A percentile compares a stretch with the other conserved stretches of the same genome.
Evolutionary conservation across 2,888 invertebrate genomes (phyloP).

Genomic region (Parnassius glacialis): DNA sequence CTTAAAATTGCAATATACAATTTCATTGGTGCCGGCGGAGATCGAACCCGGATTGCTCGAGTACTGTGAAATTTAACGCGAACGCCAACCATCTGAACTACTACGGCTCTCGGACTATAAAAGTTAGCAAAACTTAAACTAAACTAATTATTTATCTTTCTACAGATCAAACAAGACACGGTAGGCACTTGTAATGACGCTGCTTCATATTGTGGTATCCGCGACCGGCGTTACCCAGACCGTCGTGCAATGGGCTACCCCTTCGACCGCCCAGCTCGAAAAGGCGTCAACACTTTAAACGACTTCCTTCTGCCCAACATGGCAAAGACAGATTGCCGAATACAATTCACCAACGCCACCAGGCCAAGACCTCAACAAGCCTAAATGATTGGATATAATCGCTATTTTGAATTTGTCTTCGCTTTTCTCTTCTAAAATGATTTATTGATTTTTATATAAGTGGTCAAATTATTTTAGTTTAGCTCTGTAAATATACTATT

Average conservation of each 20-base stretch:
- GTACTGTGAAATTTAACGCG: no score
- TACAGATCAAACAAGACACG: conserved; percentile 56
- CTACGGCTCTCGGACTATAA: not conserved
- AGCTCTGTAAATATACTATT: conserved; percentile 10
- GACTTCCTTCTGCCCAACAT: conserved; percentile 86
- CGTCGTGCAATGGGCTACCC: conserved; percentile 83
- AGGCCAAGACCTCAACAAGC: conserved; percentile 29
- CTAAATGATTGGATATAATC: not conserved
- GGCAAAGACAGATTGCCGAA: conserved; percentile 78
- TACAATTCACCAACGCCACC: conserved; percentile 76
- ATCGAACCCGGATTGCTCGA: no score
- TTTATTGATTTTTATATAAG: not conserved
- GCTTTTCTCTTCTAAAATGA: no score
- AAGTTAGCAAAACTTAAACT: not conserved
- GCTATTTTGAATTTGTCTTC: no score
- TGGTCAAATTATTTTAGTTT: conserved; percentile 12
- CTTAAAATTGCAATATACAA: no score
- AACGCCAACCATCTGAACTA: no score
- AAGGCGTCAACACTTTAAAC: conserved; percentile 58
- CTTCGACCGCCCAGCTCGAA: conserved; percentile 84
- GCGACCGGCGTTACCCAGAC: conserved; percentile 81
- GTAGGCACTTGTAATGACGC: conserved; percentile 72
- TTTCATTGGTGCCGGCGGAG: no score
- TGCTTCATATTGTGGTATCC: conserved; percentile 81
- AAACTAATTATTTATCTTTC: not conserved